Base-by-base conservation (phyloP, 2,797 vertebrate genomes). In the Dicrostonyx torquatus region DNA sequence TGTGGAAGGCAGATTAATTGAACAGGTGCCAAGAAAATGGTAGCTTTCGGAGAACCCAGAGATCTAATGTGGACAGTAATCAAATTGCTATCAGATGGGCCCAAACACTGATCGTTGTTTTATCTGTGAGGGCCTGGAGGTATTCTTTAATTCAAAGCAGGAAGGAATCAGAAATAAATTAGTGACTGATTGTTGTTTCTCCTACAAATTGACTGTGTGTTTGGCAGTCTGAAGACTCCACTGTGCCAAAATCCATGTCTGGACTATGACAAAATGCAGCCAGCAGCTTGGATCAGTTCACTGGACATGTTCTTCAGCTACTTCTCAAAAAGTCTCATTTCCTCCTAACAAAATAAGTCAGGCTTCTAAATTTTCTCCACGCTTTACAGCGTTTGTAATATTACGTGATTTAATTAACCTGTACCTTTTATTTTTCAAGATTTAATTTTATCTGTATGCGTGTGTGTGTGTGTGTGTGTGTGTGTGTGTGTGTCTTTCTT, bases 161-260 rank as follows among this genome's bases (percentile, higher is more conserved):
- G 86, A 96, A 73, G n/a, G 48, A 97, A 98, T 98, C 94, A 96
- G 95, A 98, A 97, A 97, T 98, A 97, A 97, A 85, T 98, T 98
- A 98, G 97, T 97, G 97, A 97, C 94, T 96, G 97, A 97, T 98
- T 91, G 97, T 96, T 97, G 77, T 98, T 98, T 97, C 96, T 97
- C 94, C 77, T 45, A 24, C 91, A 97, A 96, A 97, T 95, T 92
- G 93, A 97, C 98, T 98, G 97, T 87, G 92, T 68, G 72, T 97
- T 97, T 98, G 97, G 91, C 97, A 96, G 93, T 82, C 87, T 92
- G 86, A 75, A 96, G 66, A 77, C 37, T 60, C 91, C 55, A 6
- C 94, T 95, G 89, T 98, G 94, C 92, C 97, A 98, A 91, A 87
- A 97, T 96, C 85, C 34, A 70, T 94, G 78, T 92, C 43, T 60